Base-by-base conservation (phyloP, 2,797 vertebrate species). In the Setipinna tenuifilis region DNA sequence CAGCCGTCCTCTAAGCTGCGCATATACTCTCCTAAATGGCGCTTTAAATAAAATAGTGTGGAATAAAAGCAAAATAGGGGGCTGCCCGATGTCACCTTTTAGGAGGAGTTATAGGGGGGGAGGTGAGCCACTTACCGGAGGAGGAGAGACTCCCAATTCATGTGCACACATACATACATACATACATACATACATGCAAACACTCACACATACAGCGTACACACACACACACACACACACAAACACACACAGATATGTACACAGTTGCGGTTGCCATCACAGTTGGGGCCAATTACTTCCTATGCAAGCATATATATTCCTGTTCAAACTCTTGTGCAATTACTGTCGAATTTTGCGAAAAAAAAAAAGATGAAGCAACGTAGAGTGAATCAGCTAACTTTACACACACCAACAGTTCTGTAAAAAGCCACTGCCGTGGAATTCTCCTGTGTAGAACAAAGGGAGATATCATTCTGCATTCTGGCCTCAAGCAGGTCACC, bases 1-100 rank as follows among this genome's bases (percentile, higher is more conserved):
- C 93, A 92, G 58, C 54, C 78, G 65, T 83, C 80, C 84, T 81
- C 80, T 81, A 86, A 88, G 71, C 57, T 83, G 75, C 50, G n/a
- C 81, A 31, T 85, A 85, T 84, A 82, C 84, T 89, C 84, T 82
- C 25, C 41, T 35, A 80, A 86, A 83, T 11, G 17, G 65, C 28
- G 81, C 50, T 82, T 84, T 87, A 83, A 85, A 85, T 85, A 83
- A 84, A 44, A 68, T 71, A 48, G 62, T 25, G 57, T 44, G 71
- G 82, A 81, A 83, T 85, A 85, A 87, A 81, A 81, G 59, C 35
- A 50, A 41, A 83, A 87, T 81, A 25, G 48, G 7, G 46, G 41
- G 81, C 21, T 58, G n/a, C n/a, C 71, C 58, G 41, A n/a, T n/a
- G 35, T 35, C 12, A 46, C 71, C 48, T 82, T 35, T 68, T 84